phyloP scores from a whole-genome alignment of 2,113 vertebrate genomes.

The Corapipo altera region DNA sequence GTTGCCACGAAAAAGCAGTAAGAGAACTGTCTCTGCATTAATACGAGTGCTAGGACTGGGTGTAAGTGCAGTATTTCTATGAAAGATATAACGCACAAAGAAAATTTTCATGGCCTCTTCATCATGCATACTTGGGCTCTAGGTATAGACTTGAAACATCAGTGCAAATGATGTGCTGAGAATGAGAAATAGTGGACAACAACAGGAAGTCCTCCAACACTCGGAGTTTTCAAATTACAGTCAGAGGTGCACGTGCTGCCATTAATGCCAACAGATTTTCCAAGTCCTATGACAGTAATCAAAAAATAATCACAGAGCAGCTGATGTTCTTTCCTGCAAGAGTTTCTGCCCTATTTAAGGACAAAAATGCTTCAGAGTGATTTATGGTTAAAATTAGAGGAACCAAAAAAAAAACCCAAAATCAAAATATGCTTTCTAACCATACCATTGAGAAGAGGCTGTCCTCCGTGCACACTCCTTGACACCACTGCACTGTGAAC shows the following conservation, averaged over 20 bases:
- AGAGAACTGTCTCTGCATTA: neutral
- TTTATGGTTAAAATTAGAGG: neutral
- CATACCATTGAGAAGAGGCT: constrained; percentile 90
- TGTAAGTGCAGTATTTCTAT: neutral
- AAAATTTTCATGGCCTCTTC: neutral
- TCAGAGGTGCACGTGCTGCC: neutral
- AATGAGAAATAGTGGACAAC: neutral
- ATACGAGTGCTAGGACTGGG: rapidly evolving
- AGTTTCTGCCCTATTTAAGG: neutral
- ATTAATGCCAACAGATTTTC: constrained; percentile 13
- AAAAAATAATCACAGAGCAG: constrained; percentile 6
- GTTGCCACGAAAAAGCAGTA: neutral
- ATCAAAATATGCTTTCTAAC: neutral
- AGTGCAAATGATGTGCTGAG: neutral
- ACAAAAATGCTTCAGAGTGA: neutral
- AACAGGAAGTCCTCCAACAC: neutral
- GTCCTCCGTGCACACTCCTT: constrained; percentile 83
- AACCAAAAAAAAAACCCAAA: neutral
- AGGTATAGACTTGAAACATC: neutral
- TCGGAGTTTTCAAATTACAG: neutral
- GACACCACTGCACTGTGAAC: constrained; percentile 86
- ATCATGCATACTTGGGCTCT: neutral
- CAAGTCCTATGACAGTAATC: neutral
- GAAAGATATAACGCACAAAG: neutral
- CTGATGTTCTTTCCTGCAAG: neutral